These are phyloP conservation scores for Dryobota labecula DNA, from an alignment of 2,888 invertebrate species.

Conservation along the genomic window DNA sequence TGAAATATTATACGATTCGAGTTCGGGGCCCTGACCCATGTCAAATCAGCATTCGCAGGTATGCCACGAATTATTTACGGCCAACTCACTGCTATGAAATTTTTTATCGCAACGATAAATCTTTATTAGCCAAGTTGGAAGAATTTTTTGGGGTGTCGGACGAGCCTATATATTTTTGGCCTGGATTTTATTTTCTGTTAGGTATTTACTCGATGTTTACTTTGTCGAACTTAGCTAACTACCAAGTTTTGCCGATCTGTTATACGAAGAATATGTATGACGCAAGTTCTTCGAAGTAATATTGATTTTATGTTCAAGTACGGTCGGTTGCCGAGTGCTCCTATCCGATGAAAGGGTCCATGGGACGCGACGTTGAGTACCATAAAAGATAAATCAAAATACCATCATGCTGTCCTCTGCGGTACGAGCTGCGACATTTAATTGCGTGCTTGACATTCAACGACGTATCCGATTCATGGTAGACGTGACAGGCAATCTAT, in stretches of 20 bases:
- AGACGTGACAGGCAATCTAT: constrained; percentile 44
- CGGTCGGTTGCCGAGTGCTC: constrained; percentile 55
- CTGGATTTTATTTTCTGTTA: constrained; percentile 53
- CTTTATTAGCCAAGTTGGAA: constrained; percentile 85
- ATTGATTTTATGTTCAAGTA: constrained; percentile 62
- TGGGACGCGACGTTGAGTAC: constrained; percentile 44
- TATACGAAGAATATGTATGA: constrained; percentile 48
- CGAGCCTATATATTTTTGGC: constrained; percentile 60
- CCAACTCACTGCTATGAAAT: constrained; percentile 85
- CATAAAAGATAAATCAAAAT: constrained; percentile 53
- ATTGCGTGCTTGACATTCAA: constrained; percentile 52
- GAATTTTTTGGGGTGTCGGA: constrained; percentile 72
- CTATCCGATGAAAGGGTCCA: constrained; percentile 55
- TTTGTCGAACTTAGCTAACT: constrained; percentile 34
- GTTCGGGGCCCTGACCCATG: constrained; percentile 84
- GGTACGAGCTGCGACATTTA: constrained; percentile 39
- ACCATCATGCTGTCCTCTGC: constrained; percentile 39
- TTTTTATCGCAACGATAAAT: constrained; percentile 87
- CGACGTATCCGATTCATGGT: constrained; percentile 38
- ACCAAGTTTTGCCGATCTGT: constrained; percentile 24
- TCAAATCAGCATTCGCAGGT: constrained; percentile 90
- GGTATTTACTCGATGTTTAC: constrained; percentile 53
- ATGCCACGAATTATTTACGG: constrained; percentile 88
- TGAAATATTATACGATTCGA: constrained; percentile 85
- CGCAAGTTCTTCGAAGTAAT: constrained; percentile 47